Conservation (phyloP, 2,113 vertebrate genomes). For the Chloroceryle aenea region DNA sequence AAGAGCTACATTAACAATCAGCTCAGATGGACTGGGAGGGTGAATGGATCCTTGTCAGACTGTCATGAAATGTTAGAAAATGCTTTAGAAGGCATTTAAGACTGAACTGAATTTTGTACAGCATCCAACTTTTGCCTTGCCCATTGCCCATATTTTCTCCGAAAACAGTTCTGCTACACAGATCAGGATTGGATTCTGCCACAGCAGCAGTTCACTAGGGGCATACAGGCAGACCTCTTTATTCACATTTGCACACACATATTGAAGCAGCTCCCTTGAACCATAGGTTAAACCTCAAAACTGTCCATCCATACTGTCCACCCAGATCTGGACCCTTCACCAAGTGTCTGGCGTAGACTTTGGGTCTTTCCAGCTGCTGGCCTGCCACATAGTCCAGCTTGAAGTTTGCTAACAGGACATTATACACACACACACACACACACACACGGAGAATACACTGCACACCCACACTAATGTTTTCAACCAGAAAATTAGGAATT, state of each 20-base stretch:
- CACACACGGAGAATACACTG: not conserved
- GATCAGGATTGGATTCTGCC: not conserved
- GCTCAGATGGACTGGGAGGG: not conserved
- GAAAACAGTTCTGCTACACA: not conserved
- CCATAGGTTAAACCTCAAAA: not conserved
- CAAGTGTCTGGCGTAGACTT: not conserved
- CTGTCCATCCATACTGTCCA: not conserved
- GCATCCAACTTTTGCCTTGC: not conserved
- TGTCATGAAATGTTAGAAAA: not conserved
- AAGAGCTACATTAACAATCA: rapidly evolving
- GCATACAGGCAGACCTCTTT: not conserved
- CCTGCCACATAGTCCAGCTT: not conserved
- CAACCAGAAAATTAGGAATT: not conserved
- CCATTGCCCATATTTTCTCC: not conserved
- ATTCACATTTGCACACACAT: rapidly evolving
- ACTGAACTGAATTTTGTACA: not conserved
- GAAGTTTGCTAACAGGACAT: not conserved
- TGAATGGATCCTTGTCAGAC: not conserved
- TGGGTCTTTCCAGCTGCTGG: not conserved
- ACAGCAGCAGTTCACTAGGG: rapidly evolving
- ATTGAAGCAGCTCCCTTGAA: not conserved
- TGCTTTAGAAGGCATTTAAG: not conserved
- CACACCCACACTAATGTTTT: not conserved
- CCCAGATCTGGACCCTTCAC: not conserved
- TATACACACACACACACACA: not conserved